Conservation (phyloP, 2,113 vertebrate species). For the Ifrita kowaldi region DNA sequence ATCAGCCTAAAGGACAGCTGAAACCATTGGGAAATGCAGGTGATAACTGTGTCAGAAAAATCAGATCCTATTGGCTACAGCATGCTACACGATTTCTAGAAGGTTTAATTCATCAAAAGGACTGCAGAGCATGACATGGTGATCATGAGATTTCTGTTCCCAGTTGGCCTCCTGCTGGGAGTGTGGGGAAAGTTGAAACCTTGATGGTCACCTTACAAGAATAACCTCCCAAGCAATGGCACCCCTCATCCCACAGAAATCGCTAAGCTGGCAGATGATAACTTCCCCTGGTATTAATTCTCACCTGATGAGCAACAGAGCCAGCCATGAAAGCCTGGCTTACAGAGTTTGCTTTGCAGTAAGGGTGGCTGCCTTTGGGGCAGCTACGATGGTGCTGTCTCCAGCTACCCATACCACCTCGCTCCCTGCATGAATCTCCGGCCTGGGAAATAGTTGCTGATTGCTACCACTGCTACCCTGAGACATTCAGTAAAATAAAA, state of each 20-base stretch:
- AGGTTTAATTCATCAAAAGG: not conserved
- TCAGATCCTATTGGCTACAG: not conserved
- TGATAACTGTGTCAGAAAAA: not conserved
- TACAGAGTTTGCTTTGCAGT: not conserved
- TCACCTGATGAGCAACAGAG: not conserved
- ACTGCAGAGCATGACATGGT: not conserved
- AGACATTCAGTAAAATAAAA: not conserved
- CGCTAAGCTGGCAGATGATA: rapidly evolving
- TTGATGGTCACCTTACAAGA: not conserved
- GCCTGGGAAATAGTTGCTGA: not conserved
- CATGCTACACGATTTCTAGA: not conserved
- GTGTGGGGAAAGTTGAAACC: not conserved
- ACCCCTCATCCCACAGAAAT: not conserved
- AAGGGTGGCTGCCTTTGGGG: not conserved
- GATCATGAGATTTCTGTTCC: not conserved
- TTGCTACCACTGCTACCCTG: not conserved
- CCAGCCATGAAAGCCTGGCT: not conserved
- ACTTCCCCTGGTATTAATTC: not conserved
- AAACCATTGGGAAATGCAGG: not conserved
- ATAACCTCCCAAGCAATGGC: not conserved
- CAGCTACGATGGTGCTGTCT: not conserved
- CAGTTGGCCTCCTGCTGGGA: not conserved
- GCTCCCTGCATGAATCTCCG: not conserved
- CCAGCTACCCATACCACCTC: not conserved
- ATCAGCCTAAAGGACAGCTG: not conserved